A percentile compares a stretch with the other conserved stretches of the same genome.
Evolutionary conservation across 92 coral and sea anemone species (phyloP).

Genomic region (Palythoa grandis): DNA sequence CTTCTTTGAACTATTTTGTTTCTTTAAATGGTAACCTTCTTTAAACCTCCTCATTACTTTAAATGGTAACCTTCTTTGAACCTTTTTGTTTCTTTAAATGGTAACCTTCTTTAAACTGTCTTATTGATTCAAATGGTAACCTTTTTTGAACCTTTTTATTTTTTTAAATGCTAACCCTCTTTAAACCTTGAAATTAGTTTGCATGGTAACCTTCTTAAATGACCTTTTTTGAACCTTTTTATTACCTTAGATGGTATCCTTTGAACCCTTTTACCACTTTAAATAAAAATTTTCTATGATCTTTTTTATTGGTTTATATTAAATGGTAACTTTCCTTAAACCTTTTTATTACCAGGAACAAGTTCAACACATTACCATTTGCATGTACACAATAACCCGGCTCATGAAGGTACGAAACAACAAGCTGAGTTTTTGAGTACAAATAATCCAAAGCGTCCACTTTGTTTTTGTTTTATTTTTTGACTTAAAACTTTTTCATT

Average conservation of each 20-base stretch:
- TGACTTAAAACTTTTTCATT: not conserved
- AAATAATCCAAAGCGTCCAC: too few species aligned
- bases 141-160: too few species aligned
- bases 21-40: not conserved
- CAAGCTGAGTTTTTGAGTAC: not conserved
- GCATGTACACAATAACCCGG: conserved; percentile 24
- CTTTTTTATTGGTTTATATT: not conserved
- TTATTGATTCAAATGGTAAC: too few species aligned
- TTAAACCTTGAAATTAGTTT: not conserved
- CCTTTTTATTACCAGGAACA: not conserved
- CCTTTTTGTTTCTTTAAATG: not conserved
- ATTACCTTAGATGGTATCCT: too few species aligned
- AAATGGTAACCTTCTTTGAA: too few species aligned
- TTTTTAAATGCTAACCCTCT: not conserved
- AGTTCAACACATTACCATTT: conserved; percentile 28
- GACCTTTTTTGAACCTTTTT: not conserved
- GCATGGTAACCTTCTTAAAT: not conserved
- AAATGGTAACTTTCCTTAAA: not conserved
- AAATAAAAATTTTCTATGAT: not conserved
- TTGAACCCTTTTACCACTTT: too few species aligned
- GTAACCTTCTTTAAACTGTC: not conserved
- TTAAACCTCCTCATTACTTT: too few species aligned
- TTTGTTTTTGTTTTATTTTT: not conserved
- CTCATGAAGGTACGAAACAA: conserved; percentile 28
- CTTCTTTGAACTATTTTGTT: not conserved